phyloP scores from a whole-genome alignment of 2,888 invertebrate genomes.

The Synanthedon tipuliformis region DNA sequence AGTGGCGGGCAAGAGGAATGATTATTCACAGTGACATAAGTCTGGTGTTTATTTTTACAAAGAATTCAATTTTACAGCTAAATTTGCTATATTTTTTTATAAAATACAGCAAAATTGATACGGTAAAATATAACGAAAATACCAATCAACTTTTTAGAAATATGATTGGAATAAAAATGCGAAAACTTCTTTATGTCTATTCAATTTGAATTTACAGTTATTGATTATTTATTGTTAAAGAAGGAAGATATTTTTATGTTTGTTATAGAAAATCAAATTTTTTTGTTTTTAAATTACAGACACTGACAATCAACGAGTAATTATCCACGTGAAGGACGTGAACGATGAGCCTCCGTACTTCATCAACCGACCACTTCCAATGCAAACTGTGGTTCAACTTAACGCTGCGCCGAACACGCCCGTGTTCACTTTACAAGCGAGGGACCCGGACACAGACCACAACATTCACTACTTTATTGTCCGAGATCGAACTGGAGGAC shows the following conservation, averaged over 20 bases:
- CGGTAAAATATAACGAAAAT: no score
- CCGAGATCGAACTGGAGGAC: constrained; percentile 84
- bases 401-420: constrained; percentile 96
- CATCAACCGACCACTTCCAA: constrained; percentile 95
- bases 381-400: constrained; percentile 96
- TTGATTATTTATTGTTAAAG: background rate
- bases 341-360: constrained; percentile 98
- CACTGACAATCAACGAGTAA: constrained; percentile 94
- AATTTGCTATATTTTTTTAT: no score
- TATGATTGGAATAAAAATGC: no score
- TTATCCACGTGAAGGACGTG: constrained; percentile 94
- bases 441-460: constrained; percentile 96
- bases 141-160: no score
- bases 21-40: no score
- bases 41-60: no score
- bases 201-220: no score
- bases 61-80: no score
- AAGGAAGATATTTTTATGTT: background rate
- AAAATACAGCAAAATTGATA: no score
- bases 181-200: no score
- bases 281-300: constrained; percentile 68
- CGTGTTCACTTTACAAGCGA: constrained; percentile 96
- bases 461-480: constrained; percentile 97
- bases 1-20: no score
- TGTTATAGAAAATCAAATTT: background rate